Conservation (phyloP, 2,113 vertebrate species). For the Notarius lentiginosus region DNA sequence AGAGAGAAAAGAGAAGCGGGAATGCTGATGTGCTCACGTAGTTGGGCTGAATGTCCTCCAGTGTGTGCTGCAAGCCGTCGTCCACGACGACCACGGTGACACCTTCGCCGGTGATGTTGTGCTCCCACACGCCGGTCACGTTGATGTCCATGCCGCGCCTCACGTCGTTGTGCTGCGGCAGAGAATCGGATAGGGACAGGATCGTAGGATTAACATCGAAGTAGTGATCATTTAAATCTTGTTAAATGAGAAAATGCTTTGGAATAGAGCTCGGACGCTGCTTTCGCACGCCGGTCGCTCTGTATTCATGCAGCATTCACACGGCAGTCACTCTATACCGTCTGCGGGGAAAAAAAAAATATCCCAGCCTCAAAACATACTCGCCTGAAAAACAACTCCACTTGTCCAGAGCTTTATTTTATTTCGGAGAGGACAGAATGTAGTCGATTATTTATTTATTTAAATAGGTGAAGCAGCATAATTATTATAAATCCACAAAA, state of each 20-base stretch:
- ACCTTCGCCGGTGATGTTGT: conserved; percentile 87
- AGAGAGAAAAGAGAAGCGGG: neutral
- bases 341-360: too few species aligned
- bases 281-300: neutral
- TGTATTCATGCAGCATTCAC: neutral
- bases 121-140: conserved; percentile 92
- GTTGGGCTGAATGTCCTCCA: conserved; percentile 90
- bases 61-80: conserved; percentile 89
- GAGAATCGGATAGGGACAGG: neutral
- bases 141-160: conserved; percentile 92
- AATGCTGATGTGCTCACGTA: conserved; percentile 78
- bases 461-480: too few species aligned
- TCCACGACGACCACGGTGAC: conserved; percentile 97
- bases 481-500: too few species aligned
- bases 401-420: too few species aligned
- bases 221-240: neutral
- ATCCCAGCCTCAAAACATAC: too few species aligned
- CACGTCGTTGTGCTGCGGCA: conserved; percentile 80
- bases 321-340: neutral
- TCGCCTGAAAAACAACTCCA: too few species aligned
- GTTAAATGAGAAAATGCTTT: neutral
- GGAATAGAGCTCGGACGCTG: neutral
- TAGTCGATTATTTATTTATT: too few species aligned
- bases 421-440: too few species aligned
- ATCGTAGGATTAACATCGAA: neutral